phyloP scores from a whole-genome alignment of 2,113 vertebrate genomes.

The Hyperopisus bebe region DNA sequence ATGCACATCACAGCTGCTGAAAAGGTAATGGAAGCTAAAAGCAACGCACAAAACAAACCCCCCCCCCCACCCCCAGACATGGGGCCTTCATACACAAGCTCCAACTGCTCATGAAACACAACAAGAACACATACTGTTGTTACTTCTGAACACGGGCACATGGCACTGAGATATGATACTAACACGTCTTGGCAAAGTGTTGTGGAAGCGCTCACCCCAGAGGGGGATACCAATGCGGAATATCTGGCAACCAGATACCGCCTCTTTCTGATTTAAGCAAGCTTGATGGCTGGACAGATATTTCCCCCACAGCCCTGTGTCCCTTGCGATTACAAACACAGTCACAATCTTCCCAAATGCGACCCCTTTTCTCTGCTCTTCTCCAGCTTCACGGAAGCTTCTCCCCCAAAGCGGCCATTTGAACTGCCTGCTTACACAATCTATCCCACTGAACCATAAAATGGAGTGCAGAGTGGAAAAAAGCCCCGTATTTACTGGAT shows the following conservation, averaged over 20 bases:
- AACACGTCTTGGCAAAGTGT: not conserved
- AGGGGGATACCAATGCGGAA: not conserved
- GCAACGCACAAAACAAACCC: not conserved
- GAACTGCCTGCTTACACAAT: conserved; percentile 45
- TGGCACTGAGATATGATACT: not conserved
- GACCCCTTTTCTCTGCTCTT: conserved; percentile 31
- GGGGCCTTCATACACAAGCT: not conserved
- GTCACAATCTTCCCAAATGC: not conserved
- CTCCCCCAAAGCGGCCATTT: conserved; percentile 11
- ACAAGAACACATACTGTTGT: not conserved
- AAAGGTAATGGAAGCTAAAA: not conserved
- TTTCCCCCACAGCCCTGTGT: not conserved
- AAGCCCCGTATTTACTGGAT: not conserved
- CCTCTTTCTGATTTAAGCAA: conserved; percentile 8
- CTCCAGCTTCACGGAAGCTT: not conserved
- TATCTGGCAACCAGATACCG: not conserved
- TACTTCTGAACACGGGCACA: not conserved
- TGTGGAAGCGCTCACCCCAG: not conserved
- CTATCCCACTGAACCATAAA: conserved; percentile 41
- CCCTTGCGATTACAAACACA: not conserved
- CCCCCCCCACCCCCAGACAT: not conserved
- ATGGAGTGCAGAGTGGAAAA: not conserved
- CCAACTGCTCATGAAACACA: not conserved
- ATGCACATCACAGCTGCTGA: not conserved
- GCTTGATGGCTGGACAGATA: not conserved